A percentile compares a stretch with the other conserved stretches of the same genome.
These are phyloP conservation scores for Nanger granti DNA, from an alignment of 2,113 vertebrate genomes.

Conservation along the genomic window DNA sequence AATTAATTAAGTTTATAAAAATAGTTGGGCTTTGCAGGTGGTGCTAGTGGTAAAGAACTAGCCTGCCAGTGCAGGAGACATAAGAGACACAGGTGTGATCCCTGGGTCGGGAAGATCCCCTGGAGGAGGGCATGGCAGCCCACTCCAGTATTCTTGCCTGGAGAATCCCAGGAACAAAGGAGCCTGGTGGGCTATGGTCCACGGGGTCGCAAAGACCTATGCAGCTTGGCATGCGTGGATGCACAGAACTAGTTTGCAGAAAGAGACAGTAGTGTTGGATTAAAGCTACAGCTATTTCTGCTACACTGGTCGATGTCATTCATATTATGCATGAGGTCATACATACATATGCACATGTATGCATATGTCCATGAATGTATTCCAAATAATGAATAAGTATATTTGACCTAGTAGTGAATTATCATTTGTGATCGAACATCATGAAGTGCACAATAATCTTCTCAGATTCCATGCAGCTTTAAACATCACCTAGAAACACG, in stretches of 20 bases:
- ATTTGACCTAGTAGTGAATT: background rate
- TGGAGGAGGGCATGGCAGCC: background rate
- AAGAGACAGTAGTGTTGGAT: background rate
- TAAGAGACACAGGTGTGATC: background rate
- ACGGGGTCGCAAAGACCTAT: accelerated
- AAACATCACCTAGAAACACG: background rate
- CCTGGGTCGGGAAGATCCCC: background rate
- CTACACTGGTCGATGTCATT: background rate
- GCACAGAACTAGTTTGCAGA: background rate
- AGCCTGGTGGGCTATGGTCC: accelerated
- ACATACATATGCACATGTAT: background rate
- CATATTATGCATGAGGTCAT: background rate
- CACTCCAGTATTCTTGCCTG: background rate
- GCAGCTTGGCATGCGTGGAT: background rate
- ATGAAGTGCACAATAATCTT: background rate
- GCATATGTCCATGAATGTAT: background rate
- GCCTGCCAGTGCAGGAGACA: background rate
- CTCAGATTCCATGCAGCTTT: background rate
- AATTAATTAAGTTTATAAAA: background rate
- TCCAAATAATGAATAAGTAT: background rate
- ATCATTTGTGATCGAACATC: background rate
- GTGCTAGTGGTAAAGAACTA: background rate
- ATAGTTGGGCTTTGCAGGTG: background rate
- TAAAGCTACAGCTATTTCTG: background rate
- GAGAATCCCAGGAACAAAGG: background rate